Evolutionary conservation across 2,113 vertebrate genomes (phyloP).

Genomic region (Chaetura pelagica): DNA sequence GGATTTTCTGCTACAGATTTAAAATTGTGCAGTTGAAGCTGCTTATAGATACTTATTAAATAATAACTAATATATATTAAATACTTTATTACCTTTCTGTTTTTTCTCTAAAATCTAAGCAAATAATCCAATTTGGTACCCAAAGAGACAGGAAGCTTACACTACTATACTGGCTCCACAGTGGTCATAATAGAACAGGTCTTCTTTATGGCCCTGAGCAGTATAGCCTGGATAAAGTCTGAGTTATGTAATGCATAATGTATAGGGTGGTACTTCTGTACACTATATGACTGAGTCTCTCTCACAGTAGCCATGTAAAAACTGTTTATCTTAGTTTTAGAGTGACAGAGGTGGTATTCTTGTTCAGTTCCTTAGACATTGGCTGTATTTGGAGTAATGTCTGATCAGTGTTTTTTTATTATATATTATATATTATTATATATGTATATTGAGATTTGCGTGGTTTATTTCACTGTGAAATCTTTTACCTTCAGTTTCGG

Average conservation of each 20-base stretch:
- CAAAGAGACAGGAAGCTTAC: too few species aligned
- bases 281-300: not conserved
- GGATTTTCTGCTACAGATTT: not conserved
- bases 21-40: not conserved
- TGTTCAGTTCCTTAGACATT: not conserved
- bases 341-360: not conserved
- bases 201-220: not conserved
- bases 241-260: not conserved
- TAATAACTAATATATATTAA: not conserved
- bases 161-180: not conserved
- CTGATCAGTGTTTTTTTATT: not conserved
- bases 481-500: not conserved
- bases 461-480: not conserved
- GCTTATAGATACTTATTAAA: not conserved
- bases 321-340: not conserved
- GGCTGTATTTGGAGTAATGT: not conserved
- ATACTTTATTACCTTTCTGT: not conserved
- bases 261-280: not conserved
- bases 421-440: not conserved
- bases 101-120: not conserved
- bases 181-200: fast-evolving
- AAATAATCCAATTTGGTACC: not conserved
- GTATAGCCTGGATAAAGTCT: not conserved
- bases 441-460: not conserved
- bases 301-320: not conserved